Percentiles rank a stretch among this genome's conserved stretches.
phyloP scores from a whole-genome alignment of 2,888 invertebrate genomes.

The Panzeria rudis region DNA sequence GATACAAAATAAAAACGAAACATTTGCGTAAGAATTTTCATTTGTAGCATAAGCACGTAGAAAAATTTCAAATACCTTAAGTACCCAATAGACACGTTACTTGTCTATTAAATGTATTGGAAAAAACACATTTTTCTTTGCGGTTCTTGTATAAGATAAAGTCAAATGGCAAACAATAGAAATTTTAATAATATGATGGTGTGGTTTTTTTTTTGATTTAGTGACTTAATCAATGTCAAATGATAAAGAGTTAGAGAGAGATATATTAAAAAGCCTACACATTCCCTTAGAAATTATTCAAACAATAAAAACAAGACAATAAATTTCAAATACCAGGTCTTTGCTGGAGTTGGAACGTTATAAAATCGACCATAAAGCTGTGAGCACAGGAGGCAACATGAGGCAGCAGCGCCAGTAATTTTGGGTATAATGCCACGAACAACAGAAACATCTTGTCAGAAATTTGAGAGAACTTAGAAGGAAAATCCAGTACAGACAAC shows the following conservation, averaged over 20 bases:
- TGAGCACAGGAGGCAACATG: neutral
- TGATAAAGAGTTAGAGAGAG: neutral
- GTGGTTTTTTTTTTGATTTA: slow-evolving; percentile 33
- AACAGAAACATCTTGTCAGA: no score
- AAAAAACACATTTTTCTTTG: neutral
- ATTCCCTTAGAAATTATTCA: neutral
- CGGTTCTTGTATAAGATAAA: slow-evolving; percentile 26
- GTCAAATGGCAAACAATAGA: slow-evolving; percentile 49
- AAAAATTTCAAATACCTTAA: neutral
- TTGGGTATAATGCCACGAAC: no score
- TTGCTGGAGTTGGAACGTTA: neutral
- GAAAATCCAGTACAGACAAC: no score
- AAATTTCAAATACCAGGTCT: neutral
- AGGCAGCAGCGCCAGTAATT: no score
- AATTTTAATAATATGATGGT: slow-evolving; percentile 21
- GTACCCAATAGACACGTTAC: slow-evolving; percentile 9
- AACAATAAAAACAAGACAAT: neutral
- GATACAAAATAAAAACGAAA: slow-evolving; percentile 14
- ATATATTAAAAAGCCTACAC: neutral
- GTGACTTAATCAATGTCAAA: slow-evolving; percentile 21
- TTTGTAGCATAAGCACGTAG: slow-evolving; percentile 18
- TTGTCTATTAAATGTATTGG: neutral
- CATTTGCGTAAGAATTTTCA: neutral
- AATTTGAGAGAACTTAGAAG: no score
- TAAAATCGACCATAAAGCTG: neutral